Base-by-base conservation (phyloP, 2,888 invertebrate genomes). In the Pogonocherus hispidulus region DNA sequence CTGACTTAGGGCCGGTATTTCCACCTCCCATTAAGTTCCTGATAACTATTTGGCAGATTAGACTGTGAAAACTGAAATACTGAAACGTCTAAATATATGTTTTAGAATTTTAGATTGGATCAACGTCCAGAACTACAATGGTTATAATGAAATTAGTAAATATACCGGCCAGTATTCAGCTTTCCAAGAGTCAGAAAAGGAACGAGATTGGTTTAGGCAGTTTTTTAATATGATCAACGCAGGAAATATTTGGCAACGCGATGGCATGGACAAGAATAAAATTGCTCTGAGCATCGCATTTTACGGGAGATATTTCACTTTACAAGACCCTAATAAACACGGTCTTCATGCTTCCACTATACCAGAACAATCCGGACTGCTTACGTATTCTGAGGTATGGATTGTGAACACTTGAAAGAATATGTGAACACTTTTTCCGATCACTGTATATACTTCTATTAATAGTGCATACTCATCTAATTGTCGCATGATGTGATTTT, bases 291-390 rank as follows among this genome's bases (percentile, higher is more conserved):
- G 19, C n/a, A 22, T 49, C n/a, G 49, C 49, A 9, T 49, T 49
- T 22, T 49, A 49, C n/a, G 49, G 49, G 22, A 49, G 49, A 22
- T 49, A 20, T 4, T 49, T 20, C n/a, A 49, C 49, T 20, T 20
- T 49, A n/a, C 3, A 20, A 5, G 20, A 49, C 19, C 49, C 49
- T 3, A 49, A 49, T 18, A n/a, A n/a, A 49, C 49, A 49, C n/a
- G 20, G 19, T n/a, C 8, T 49, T 9, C 19, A 22, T 22, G 49
- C 20, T n/a, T 11, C 20, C 4, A 22, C 20, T 20, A 19, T n/a
- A n/a, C 49, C 1, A 2, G 11, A 5, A 22, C 20, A 22, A 22
- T 49, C 22, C 9, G 49, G n/a, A 11, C 8, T 22, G 11, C 49
- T 49, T 22, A 49, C 20, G 9, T 49, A 49, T 49, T 19, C 8